Conservation (phyloP, 37 sponge, comb jelly and placozoan species). For the Hexactinellida sp. region DNA sequence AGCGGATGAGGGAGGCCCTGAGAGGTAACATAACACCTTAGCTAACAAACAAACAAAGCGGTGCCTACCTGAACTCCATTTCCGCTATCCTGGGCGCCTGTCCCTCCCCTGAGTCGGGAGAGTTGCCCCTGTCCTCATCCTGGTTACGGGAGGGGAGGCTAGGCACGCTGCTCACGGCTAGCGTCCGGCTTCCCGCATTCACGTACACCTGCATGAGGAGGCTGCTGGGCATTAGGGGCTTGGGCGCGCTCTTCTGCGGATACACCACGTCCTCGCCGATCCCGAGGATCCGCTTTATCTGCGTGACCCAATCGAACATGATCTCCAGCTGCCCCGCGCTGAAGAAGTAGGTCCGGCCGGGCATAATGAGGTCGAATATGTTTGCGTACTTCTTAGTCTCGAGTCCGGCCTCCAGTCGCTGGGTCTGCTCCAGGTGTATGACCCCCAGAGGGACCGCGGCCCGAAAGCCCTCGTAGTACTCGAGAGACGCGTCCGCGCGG, state of each 20-base stretch:
- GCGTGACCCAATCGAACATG: background rate
- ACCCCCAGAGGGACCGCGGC: background rate
- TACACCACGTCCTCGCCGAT: background rate
- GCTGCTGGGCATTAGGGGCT: background rate
- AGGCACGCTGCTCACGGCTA: background rate
- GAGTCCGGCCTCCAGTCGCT: background rate
- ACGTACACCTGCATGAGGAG: background rate
- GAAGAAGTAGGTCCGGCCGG: background rate
- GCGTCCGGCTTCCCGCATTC: background rate
- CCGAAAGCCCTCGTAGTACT: background rate
- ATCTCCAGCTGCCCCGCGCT: background rate
- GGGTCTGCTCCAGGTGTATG: slow-evolving; percentile 14
- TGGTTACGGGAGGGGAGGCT: background rate
- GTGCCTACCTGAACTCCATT: background rate
- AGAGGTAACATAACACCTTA: background rate
- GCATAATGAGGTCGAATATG: background rate
- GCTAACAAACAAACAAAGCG: background rate
- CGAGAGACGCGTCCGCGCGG: background rate
- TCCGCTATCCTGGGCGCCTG: background rate
- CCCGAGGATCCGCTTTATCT: background rate
- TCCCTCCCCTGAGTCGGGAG: background rate
- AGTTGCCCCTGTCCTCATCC: background rate
- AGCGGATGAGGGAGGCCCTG: background rate
- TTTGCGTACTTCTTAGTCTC: background rate
- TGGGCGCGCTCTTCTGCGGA: background rate